Evolutionary conservation across 2,888 invertebrate species (phyloP).

Genomic region (Vandiemenella viatica): DNA sequence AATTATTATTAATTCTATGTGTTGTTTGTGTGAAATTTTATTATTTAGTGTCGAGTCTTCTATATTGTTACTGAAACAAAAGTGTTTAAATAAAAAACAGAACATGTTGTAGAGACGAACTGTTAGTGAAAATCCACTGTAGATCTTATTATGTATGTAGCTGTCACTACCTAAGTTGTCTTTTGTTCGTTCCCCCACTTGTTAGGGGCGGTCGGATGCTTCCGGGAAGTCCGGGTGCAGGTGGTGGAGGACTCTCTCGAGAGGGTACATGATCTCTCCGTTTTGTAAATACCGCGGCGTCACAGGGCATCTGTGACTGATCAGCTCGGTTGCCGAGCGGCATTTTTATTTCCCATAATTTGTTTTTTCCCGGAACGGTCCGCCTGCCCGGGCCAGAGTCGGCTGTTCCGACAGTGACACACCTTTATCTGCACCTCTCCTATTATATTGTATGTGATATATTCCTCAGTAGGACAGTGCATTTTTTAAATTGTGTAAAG

Average conservation of each 20-base stretch:
- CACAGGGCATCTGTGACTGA: too few relatives aligned
- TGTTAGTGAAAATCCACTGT: too few relatives aligned
- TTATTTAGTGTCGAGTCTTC: conserved; percentile 15
- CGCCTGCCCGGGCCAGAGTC: not conserved
- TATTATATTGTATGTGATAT: conserved; percentile 34
- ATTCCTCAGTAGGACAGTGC: conserved; percentile 31
- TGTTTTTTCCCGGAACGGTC: not conserved
- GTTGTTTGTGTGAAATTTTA: conserved; percentile 17
- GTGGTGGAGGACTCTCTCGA: conserved; percentile 7
- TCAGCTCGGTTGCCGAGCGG: too few relatives aligned
- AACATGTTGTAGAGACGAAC: too few relatives aligned
- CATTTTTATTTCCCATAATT: too few relatives aligned
- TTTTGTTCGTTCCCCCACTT: not conserved
- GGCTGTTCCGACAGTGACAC: conserved; percentile 2
- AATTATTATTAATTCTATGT: conserved; percentile 24
- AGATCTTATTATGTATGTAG: too few relatives aligned
- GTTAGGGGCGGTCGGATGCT: conserved; percentile 14
- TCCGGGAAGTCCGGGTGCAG: conserved; percentile 13
- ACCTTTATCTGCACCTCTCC: conserved; percentile 30
- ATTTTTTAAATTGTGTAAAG: conserved; percentile 17
- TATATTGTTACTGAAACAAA: too few relatives aligned
- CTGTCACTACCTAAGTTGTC: too few relatives aligned
- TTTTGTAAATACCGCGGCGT: not conserved
- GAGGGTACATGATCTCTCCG: not conserved
- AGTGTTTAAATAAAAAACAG: too few relatives aligned